Evolutionary conservation across 1,140 invertebrate species (phyloP).

Genomic region (Campodea augens): DNA sequence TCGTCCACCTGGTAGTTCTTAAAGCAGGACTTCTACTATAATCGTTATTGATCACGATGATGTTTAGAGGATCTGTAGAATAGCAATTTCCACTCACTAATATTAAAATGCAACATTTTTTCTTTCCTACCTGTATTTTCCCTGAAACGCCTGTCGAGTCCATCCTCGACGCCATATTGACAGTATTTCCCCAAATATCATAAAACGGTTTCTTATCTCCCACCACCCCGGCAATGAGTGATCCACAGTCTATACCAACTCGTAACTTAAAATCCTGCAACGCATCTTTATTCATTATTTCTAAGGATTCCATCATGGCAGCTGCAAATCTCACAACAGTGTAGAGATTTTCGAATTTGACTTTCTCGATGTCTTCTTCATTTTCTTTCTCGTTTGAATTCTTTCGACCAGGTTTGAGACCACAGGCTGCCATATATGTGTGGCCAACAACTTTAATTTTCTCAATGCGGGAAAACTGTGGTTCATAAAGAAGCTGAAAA

Average conservation of each 20-base stretch:
- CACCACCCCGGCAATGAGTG: conserved; percentile 75
- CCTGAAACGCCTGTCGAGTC: conserved; percentile 60
- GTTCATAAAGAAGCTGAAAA: conserved; percentile 12
- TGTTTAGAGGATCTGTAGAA: no score
- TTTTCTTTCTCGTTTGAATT: conserved; percentile 28
- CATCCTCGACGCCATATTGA: conserved; percentile 87
- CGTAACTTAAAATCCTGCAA: conserved; percentile 35
- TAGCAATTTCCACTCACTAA: no score
- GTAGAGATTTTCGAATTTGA: conserved; percentile 5
- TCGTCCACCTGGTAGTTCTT: no score
- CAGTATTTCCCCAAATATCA: conserved; percentile 86
- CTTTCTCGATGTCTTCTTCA: background rate
- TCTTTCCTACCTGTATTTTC: conserved; percentile 68
- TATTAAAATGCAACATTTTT: no score
- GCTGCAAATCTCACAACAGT: conserved; percentile 14
- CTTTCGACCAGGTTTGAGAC: conserved; percentile 46
- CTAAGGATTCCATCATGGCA: conserved; percentile 14
- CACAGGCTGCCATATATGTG: conserved; percentile 88
- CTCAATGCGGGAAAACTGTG: conserved; percentile 32
- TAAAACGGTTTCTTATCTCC: conserved; percentile 73
- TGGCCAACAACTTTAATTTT: conserved; percentile 86
- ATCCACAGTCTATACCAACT: conserved; percentile 51
- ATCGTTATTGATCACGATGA: no score
- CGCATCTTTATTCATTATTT: conserved; percentile 20
- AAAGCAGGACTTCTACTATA: no score